These are phyloP conservation scores for Botia kubotai DNA, from an alignment of 2,797 vertebrate species.

Conservation along the genomic window DNA sequence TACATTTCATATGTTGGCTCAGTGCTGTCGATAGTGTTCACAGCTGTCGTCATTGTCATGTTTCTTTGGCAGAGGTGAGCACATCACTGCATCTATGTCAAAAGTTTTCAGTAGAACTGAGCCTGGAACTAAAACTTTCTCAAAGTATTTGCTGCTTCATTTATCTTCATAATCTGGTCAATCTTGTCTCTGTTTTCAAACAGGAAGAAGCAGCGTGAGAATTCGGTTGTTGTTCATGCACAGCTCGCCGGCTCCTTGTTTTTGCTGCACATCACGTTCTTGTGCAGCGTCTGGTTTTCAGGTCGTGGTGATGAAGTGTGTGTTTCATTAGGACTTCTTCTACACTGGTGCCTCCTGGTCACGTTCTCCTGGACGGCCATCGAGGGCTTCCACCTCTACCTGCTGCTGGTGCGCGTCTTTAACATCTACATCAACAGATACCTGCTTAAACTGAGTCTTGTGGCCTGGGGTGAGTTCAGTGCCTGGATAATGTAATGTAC, in stretches of 20 bases:
- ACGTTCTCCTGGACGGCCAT: slow-evolving; percentile 80
- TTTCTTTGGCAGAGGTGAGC: slow-evolving; percentile 69
- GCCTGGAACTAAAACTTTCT: too few relatives aligned
- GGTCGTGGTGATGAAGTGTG: slow-evolving; percentile 65
- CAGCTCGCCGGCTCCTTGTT: slow-evolving; percentile 73
- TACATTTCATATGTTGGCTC: slow-evolving; percentile 76
- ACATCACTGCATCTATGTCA: background rate
- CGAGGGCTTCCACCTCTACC: slow-evolving; percentile 86
- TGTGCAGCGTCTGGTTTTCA: slow-evolving; percentile 65
- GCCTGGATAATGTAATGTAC: background rate
- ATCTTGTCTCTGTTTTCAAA: background rate
- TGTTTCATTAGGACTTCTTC: slow-evolving; percentile 61
- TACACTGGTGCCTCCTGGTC: slow-evolving; percentile 81
- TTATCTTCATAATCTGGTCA: background rate
- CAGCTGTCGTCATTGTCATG: slow-evolving; percentile 68
- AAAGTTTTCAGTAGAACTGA: too few relatives aligned
- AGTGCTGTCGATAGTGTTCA: slow-evolving; percentile 69
- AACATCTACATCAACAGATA: slow-evolving; percentile 84
- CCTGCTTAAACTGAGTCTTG: slow-evolving; percentile 80
- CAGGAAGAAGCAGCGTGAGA: slow-evolving; percentile 70
- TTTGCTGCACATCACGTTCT: slow-evolving; percentile 76
- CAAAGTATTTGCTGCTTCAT: too few relatives aligned
- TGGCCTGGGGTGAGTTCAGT: slow-evolving; percentile 84
- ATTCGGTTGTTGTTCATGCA: slow-evolving; percentile 70
- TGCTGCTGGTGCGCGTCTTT: slow-evolving; percentile 83